Conservation (phyloP, 2,797 vertebrate genomes). For the Gastrophryne carolinensis region DNA sequence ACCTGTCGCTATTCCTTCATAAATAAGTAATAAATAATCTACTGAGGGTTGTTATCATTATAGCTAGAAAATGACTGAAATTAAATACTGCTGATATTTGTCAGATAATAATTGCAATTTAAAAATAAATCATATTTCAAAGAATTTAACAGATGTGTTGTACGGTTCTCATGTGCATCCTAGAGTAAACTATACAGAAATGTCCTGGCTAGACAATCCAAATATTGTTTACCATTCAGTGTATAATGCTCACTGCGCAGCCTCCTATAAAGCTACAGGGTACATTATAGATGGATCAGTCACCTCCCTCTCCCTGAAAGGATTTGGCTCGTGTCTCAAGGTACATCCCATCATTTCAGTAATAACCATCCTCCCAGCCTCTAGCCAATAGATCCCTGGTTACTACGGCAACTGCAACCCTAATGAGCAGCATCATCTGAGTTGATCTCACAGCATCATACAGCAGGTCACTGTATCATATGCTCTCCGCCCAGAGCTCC, state of each 20-base stretch:
- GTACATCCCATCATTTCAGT: slow-evolving; percentile 46
- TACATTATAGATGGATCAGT: neutral
- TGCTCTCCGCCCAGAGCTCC: slow-evolving; percentile 35
- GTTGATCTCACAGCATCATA: slow-evolving; percentile 87
- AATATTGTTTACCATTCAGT: neutral
- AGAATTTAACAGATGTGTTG: too few species aligned
- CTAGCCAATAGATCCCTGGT: slow-evolving; percentile 84
- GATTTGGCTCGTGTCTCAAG: slow-evolving; percentile 27
- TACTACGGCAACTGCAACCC: slow-evolving; percentile 90
- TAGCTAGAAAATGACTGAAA: too few species aligned
- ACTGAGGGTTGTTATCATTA: too few species aligned
- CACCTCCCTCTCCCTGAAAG: neutral
- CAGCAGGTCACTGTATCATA: slow-evolving; percentile 73
- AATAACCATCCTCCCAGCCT: slow-evolving; percentile 35
- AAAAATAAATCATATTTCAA: too few species aligned
- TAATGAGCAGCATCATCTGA: slow-evolving; percentile 90
- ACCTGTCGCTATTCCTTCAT: too few species aligned
- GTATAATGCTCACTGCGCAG: neutral
- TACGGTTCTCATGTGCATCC: too few species aligned
- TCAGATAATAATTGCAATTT: too few species aligned
- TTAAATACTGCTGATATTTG: too few species aligned
- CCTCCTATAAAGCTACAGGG: neutral
- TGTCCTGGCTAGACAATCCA: too few species aligned
- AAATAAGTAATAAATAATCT: too few species aligned
- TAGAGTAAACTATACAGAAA: too few species aligned